Base-by-base conservation (phyloP, 2,888 invertebrate genomes). In the Dilophus febrilis region DNA sequence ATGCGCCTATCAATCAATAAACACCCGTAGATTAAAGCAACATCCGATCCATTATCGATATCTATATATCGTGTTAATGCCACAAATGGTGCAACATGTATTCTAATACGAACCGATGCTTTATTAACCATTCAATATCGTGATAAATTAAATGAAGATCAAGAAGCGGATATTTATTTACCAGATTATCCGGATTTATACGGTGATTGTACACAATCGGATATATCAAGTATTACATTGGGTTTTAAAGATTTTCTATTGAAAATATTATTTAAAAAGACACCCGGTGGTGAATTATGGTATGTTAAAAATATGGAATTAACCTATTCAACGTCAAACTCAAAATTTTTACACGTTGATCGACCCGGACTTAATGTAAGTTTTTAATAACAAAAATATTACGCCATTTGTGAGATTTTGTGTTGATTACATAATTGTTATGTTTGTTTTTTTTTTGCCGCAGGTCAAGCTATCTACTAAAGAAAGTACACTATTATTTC, bases 231-330 rank as follows among this genome's bases (percentile, higher is more conserved):
- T 4, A 68, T 87, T 54, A 70, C 72, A 36, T 65, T 87, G 38
- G 72, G 73, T 7, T 87, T 86, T 71, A 74, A 75, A 43, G 78
- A 77, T 33, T 86, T 84, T 53, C 68, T 72, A 1, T 61, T 88
- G 32, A 70, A 73, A 40, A 78, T 81, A 67, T 71, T 71, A 47
- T 90, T 88, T 53, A 75, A 77, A 42, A 87, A 86, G 85, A 85
- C 86, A 2, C 83, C 84, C 19, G 86, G 87, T 4, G 86, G 86
- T 6, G 87, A 88, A 53, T 70, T 83, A 48, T 91, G 90, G 90
- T 88, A 84, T 56, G 77, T 85, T 2, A 78, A 78, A 48, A 74
- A 72, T 49, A 71, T 90, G 45, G 77, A 77, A 50, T 61, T 90
- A 41, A 71, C 71, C 3, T 86, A 83, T 59, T 84, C 82, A 56